Percentiles rank a stretch among this genome's conserved stretches.
phyloP scores from a whole-genome alignment of 2,888 invertebrate species.

The Leucozona laternaria region DNA sequence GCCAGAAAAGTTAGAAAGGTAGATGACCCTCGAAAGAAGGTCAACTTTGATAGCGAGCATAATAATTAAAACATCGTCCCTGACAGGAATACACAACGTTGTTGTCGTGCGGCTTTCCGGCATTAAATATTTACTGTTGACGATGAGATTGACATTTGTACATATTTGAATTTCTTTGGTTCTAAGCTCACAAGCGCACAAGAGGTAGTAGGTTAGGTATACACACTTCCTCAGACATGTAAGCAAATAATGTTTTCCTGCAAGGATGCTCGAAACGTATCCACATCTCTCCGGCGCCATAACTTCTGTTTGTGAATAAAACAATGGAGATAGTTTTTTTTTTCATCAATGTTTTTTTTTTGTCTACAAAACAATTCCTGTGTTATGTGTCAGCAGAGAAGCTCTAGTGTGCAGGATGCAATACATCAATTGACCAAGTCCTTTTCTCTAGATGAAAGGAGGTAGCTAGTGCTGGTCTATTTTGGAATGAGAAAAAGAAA shows the following conservation, averaged over 20 bases:
- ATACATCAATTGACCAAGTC: conserved; percentile 46
- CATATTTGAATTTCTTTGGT: conserved; percentile 7
- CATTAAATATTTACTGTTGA: conserved; percentile 24
- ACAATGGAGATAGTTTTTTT: conserved; percentile 35
- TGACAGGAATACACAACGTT: conserved; percentile 18
- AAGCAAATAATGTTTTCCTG: conserved; percentile 27
- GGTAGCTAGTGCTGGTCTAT: neutral
- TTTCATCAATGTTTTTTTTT: conserved; percentile 4
- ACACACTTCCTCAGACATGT: conserved; percentile 29
- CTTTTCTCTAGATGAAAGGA: conserved; percentile 7
- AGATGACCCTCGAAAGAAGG: neutral
- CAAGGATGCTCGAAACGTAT: conserved; percentile 31
- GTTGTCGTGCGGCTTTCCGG: neutral
- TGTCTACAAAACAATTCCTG: neutral
- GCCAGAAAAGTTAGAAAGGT: conserved; percentile 29
- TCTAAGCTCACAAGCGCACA: conserved; percentile 34
- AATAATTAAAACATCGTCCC: conserved; percentile 7
- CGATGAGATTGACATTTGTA: conserved; percentile 7
- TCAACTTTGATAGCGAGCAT: conserved; percentile 10
- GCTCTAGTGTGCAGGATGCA: conserved; percentile 29
- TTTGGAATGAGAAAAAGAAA: neutral
- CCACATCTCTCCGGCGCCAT: conserved; percentile 40
- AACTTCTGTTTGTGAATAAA: conserved; percentile 26
- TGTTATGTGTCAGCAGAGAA: conserved; percentile 5
- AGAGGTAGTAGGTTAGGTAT: no score